Conservation (phyloP, 2,797 vertebrate species). For the Pipistrellus nathusii region DNA sequence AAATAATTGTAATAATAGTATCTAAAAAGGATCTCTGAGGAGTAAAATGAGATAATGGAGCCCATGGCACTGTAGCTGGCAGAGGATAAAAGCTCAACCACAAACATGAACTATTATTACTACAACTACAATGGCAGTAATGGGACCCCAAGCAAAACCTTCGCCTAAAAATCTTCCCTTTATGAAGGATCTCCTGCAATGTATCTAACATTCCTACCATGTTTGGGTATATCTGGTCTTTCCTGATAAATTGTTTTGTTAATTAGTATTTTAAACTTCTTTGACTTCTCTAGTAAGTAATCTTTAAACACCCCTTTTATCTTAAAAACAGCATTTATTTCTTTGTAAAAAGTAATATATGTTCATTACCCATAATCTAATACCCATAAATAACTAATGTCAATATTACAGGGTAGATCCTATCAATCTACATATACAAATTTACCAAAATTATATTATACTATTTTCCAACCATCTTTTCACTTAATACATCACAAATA, state of each 20-base stretch:
- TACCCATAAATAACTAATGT: not conserved
- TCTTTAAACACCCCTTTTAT: slow-evolving; percentile 56
- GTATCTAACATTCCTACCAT: not conserved
- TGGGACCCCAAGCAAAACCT: not conserved
- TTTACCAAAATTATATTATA: slow-evolving; percentile 31
- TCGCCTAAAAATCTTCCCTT: not conserved
- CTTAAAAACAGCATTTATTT: slow-evolving; percentile 13
- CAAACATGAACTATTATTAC: not conserved
- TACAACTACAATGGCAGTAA: not conserved
- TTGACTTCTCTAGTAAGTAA: slow-evolving; percentile 54
- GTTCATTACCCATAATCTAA: slow-evolving; percentile 29
- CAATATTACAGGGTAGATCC: not conserved
- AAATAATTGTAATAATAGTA: not conserved
- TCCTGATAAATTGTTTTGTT: not conserved
- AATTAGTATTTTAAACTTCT: slow-evolving; percentile 47
- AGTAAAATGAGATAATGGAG: not conserved
- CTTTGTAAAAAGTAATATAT: slow-evolving; percentile 19
- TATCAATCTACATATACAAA: not conserved
- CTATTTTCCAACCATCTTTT: slow-evolving; percentile 33
- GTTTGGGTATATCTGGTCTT: not conserved
- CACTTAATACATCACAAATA: not conserved
- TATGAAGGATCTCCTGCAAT: not conserved
- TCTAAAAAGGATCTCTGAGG: not conserved
- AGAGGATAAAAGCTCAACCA: not conserved
- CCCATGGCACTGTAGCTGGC: not conserved